Evolutionary conservation across 1,140 invertebrate species (phyloP).

Genomic region (Chironomus tepperi): DNA sequence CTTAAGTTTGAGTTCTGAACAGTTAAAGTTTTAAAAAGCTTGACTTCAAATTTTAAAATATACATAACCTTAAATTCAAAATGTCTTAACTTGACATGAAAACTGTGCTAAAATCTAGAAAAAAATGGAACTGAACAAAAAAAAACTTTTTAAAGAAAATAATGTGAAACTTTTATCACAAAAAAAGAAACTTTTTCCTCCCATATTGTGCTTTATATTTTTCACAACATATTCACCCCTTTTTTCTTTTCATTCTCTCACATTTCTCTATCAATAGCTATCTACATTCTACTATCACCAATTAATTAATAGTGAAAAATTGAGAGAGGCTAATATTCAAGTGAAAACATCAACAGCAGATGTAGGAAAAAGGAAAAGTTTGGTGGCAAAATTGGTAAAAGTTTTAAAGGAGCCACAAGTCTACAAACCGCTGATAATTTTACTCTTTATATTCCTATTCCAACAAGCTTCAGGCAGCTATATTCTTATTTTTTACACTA

Average conservation of each 20-base stretch:
- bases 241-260: slow-evolving; percentile 29
- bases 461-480: slow-evolving; percentile 53
- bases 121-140: no score
- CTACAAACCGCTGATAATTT: slow-evolving; percentile 45
- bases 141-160: no score
- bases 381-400: background rate
- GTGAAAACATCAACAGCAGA: background rate
- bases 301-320: slow-evolving; percentile 15
- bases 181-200: background rate
- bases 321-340: background rate
- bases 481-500: slow-evolving; percentile 59
- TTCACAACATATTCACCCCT: background rate
- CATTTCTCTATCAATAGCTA: slow-evolving; percentile 40
- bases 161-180: background rate
- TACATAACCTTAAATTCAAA: no score
- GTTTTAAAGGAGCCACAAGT: slow-evolving; percentile 28
- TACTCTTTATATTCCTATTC: slow-evolving; percentile 45
- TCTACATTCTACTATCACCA: slow-evolving; percentile 31
- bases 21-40: no score
- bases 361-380: slow-evolving; percentile 5
- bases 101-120: no score
- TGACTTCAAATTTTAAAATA: no score
- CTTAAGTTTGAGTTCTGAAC: no score
- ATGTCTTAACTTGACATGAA: no score
- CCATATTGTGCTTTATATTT: background rate